phyloP scores from a whole-genome alignment of 2,113 vertebrate species.

The Sinocyclocheilus rhinocerous region DNA sequence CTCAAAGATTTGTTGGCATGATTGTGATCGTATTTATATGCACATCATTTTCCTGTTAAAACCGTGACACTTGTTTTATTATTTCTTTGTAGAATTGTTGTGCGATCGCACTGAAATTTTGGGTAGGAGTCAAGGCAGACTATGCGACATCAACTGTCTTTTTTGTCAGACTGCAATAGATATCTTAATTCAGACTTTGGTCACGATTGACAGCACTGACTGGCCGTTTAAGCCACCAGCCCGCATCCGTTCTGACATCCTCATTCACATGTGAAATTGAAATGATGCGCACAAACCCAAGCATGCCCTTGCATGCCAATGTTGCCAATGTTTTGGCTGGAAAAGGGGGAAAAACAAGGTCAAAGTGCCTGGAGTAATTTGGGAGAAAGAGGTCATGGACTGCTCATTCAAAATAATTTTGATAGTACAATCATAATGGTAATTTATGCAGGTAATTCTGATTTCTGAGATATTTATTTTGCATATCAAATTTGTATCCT shows the following conservation, averaged over 20 bases:
- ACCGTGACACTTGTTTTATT: background rate
- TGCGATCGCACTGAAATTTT: background rate
- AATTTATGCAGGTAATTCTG: background rate
- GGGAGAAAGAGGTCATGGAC: background rate
- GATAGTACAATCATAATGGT: background rate
- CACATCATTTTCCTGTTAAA: background rate
- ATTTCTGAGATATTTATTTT: background rate
- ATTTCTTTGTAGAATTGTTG: background rate
- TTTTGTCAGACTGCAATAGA: background rate
- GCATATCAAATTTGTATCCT: background rate
- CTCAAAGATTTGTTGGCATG: background rate
- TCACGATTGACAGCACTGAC: conserved; percentile 8
- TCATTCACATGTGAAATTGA: conserved; percentile 22
- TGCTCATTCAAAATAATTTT: background rate
- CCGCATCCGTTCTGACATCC: background rate
- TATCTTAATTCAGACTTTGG: background rate
- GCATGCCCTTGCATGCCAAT: conserved; percentile 5
- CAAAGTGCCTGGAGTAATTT: background rate
- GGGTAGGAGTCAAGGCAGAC: background rate
- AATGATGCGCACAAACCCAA: background rate
- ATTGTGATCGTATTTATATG: background rate
- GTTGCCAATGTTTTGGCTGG: conserved; percentile 12
- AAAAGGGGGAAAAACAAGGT: background rate
- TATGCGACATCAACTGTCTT: background rate
- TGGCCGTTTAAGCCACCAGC: background rate